Conservation (phyloP, 2,113 vertebrate species). For the Etia nguti region DNA sequence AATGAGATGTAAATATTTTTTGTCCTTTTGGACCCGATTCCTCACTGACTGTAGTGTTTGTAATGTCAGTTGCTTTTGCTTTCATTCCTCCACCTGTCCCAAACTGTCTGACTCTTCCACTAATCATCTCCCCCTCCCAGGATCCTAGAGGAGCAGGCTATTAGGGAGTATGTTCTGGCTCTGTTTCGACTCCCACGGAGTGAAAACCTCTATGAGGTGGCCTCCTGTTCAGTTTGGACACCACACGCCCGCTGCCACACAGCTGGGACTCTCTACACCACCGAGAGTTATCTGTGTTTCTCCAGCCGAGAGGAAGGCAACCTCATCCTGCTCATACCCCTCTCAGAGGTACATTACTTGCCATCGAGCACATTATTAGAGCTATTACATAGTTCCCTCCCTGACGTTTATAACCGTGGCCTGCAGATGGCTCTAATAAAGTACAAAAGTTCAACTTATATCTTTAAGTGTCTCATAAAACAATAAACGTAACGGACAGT, state of each 20-base stretch:
- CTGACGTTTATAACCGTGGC: background rate
- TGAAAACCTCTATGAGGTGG: slow-evolving; percentile 79
- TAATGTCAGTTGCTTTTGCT: background rate
- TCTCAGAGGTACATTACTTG: slow-evolving; percentile 81
- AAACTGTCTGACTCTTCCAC: background rate
- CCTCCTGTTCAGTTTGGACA: slow-evolving; percentile 88
- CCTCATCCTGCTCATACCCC: slow-evolving; percentile 85
- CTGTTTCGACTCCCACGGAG: slow-evolving; percentile 86
- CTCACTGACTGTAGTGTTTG: background rate
- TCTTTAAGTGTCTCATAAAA: background rate
- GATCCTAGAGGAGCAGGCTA: slow-evolving; percentile 86
- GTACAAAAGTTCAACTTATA: background rate
- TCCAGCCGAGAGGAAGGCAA: slow-evolving; percentile 85
- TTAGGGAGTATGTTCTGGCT: slow-evolving; percentile 88
- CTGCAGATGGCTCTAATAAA: background rate
- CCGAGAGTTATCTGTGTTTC: slow-evolving; percentile 90
- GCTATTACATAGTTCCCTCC: background rate
- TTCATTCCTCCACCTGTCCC: background rate
- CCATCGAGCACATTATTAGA: background rate
- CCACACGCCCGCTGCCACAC: slow-evolving; percentile 92
- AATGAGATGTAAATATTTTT: background rate
- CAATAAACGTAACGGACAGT: background rate
- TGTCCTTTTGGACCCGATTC: background rate
- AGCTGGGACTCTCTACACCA: slow-evolving; percentile 81
- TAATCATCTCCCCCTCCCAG: slow-evolving; percentile 52